phyloP scores from a whole-genome alignment of 2,888 invertebrate species.

The Pegoplata infirma region DNA sequence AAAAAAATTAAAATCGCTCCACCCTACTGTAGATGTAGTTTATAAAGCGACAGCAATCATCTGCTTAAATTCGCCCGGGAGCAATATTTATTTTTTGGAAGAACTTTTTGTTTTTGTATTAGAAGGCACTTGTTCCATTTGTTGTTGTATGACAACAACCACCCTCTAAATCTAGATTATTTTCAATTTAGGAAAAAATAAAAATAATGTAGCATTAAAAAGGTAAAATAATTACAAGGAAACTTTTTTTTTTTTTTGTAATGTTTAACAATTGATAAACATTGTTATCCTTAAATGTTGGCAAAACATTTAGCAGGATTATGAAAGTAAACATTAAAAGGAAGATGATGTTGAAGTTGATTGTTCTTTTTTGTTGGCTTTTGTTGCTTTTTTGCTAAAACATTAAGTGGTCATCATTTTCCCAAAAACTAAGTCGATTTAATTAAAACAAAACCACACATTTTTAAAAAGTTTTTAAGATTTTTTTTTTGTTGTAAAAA shows the following conservation, averaged over 20 bases:
- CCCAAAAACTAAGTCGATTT: neutral
- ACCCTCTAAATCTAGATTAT: slow-evolving; percentile 50
- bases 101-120: slow-evolving; percentile 35
- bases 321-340: slow-evolving; percentile 29
- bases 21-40: no score
- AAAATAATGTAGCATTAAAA: slow-evolving; percentile 26
- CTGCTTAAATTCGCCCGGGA: slow-evolving; percentile 76
- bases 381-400: neutral
- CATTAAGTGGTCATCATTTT: neutral
- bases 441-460: neutral
- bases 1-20: no score
- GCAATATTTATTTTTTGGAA: slow-evolving; percentile 70
- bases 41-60: slow-evolving; percentile 68
- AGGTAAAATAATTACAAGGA: slow-evolving; percentile 36
- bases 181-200: slow-evolving; percentile 52
- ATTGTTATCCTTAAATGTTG: slow-evolving; percentile 52
- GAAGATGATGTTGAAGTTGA: slow-evolving; percentile 1
- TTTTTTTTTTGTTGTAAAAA: no score
- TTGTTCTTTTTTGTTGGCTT: neutral
- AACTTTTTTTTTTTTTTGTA: neutral
- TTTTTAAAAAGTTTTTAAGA: neutral
- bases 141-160: slow-evolving; percentile 1
- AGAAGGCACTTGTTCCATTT: slow-evolving; percentile 48
- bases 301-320: slow-evolving; percentile 52
- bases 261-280: slow-evolving; percentile 41